Base-by-base conservation (phyloP, 2,113 vertebrate genomes). In the Trochalopteron elliotii region DNA sequence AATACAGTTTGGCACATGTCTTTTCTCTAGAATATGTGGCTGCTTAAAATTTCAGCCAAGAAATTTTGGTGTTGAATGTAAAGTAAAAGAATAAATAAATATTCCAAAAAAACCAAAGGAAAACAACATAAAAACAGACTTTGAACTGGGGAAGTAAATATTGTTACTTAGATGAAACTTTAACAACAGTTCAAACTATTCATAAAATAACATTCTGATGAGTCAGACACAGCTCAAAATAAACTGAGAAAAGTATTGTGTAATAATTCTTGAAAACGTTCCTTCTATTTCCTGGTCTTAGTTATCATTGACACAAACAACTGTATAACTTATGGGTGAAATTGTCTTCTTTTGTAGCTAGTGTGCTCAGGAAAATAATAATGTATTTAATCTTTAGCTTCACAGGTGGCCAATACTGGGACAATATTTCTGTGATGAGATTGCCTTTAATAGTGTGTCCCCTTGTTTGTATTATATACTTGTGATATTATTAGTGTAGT, bases 371-470 rank as follows among this genome's bases (percentile, higher is more conserved):
- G 44, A 63, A 79, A 67, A 85, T n/a, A 92, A 91, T 47, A 94
- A 87, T 63, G 59, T 56, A 72, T 92, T 80, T 95, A 67, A 87
- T 76, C 44, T 87, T 70, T 85, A 84, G 11, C 84, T 75, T 93
- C 64, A 91, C 50, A 65, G 86, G 53, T 87, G 63, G 74, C 39
- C 70, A 49, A 87, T 55, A 31, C 42, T 40, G 15, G 30, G 60
- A 79, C 2, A 55, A 8, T 65, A 57, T 49, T 60, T 94, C 52
- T 65, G 39, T 80, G 59, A 72, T 39, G 19, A 74, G 47, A 37
- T 9, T 93, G 57, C 27, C 15, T 85, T 77, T 92, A 80, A 69
- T 19, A 80, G 18, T n/a, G 19, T 8, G 25, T 71, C 10, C 33
- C 8, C 14, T 40, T 63, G 31, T 60, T 82, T 69, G 7, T 53